Percentiles rank a stretch among this genome's conserved stretches.
These are phyloP conservation scores for Anagyrus pseudococci DNA, from an alignment of 2,888 invertebrate species.

Conservation along the genomic window DNA sequence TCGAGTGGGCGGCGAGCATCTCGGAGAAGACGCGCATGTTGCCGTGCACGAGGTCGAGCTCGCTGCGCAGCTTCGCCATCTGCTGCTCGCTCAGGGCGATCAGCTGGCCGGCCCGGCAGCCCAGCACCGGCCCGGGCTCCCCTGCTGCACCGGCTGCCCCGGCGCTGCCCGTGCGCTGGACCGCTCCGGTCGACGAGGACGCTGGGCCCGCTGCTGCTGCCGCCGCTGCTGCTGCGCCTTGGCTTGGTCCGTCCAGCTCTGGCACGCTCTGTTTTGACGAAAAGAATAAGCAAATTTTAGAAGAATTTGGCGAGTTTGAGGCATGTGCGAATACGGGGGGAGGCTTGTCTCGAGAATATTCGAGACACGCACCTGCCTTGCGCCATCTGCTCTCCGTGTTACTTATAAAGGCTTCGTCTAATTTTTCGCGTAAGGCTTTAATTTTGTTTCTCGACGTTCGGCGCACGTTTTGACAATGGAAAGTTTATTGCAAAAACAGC, in stretches of 20 bases:
- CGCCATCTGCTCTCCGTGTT: too few species aligned
- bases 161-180: slow-evolving; percentile 4
- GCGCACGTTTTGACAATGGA: too few species aligned
- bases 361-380: too few species aligned
- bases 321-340: too few species aligned
- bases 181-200: slow-evolving; percentile 13
- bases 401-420: too few species aligned
- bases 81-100: slow-evolving; percentile 77
- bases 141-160: slow-evolving; percentile 30
- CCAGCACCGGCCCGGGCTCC: slow-evolving; percentile 9
- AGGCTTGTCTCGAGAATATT: too few species aligned
- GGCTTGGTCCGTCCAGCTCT: slow-evolving; percentile 47
- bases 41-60: slow-evolving; percentile 91
- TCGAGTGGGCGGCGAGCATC: slow-evolving; percentile 74
- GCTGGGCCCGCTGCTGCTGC: slow-evolving; percentile 44
- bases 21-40: slow-evolving; percentile 95
- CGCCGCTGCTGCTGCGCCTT: slow-evolving; percentile 16
- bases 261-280: slow-evolving; percentile 56
- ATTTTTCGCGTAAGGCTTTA: too few species aligned
- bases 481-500: too few species aligned
- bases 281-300: background rate
- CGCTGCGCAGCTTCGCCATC: slow-evolving; percentile 86
- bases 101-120: slow-evolving; percentile 47
- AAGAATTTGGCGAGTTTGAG: too few species aligned
- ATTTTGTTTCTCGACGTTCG: too few species aligned